These are phyloP conservation scores for Spatula versicolor DNA, from an alignment of 2,797 vertebrate genomes.

Conservation along the genomic window DNA sequence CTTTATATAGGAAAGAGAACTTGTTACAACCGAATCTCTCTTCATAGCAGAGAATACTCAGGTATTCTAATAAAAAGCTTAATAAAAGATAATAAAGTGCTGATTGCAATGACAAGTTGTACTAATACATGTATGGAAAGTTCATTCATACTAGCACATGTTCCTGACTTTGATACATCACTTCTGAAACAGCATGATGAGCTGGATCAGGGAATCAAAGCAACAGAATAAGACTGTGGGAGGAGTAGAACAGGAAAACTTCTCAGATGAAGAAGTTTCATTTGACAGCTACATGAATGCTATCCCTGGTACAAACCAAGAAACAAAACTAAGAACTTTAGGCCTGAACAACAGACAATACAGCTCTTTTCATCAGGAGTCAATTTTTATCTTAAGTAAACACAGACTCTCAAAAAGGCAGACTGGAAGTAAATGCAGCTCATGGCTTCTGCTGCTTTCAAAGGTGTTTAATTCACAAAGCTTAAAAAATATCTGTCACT, in stretches of 20 bases:
- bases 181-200: not conserved
- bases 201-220: not conserved
- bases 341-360: not conserved
- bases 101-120: not conserved
- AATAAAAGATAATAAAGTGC: not conserved
- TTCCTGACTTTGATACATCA: rapidly evolving
- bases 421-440: not conserved
- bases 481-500: not conserved
- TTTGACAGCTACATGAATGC: not conserved
- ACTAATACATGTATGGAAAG: rapidly evolving
- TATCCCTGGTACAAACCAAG: not conserved
- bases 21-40: not conserved
- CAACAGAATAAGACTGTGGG: not conserved
- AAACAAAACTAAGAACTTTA: rapidly evolving
- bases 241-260: not conserved
- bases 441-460: not conserved
- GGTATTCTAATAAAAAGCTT: not conserved
- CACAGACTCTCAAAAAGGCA: not conserved
- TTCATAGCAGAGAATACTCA: not conserved
- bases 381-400: not conserved
- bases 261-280: not conserved
- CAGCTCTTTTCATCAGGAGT: not conserved
- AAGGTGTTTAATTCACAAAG: not conserved
- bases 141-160: not conserved
- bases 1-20: not conserved